Evolutionary conservation across 2,888 invertebrate genomes (phyloP), one percentile per base, ranked within the genome.

Genomic region (Leucoptera coffeella): DNA sequence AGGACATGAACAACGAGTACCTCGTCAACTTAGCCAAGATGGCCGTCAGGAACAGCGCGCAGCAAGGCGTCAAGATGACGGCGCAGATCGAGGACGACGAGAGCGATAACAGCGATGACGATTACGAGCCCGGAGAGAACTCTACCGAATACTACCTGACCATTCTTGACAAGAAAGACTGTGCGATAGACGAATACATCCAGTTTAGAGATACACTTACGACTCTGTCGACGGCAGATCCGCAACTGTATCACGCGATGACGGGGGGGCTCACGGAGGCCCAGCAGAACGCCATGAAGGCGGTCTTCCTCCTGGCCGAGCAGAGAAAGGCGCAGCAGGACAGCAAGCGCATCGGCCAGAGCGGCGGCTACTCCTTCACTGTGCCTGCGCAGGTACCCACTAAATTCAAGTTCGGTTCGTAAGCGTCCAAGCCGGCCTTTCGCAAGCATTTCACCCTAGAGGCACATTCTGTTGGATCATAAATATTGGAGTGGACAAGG

Each of bases 261-360:
- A 91, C 88, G 9, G 74, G 77, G 29, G 74, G 76, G 21, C 67
- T 97, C 27, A 85, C 77, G 15, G 78, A 82, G 30, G 82, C 85
- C 15, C 93, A 96, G 51, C 79, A 84, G 38, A 89, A 89, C 50
- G 80, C 88, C 27, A 65, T 96, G 32, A 82, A 85, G 44, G 89
- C 92, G 38, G 82, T 96, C 22, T 84, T 92, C 38, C 76, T 88
- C 26, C 75, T 92, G 25, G 94, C 96, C 7, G 93, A 94, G 51
- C 94, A 94, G 52, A 80, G 94, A 36, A 87, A 86, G 49, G 95
- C 94, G 28, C 93, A 91, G 35, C 82, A 87, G 42, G 93, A 93
- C 71, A 89, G 87, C 51, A 93, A 91, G 73, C 81, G 88, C 51
- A 95, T 96, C 48, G 92, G 94, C 57, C 88, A 92, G 59, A 87